These are phyloP conservation scores for Drosophila yakuba DNA, from an alignment of 1,140 invertebrate genomes.

Conservation along the genomic window DNA sequence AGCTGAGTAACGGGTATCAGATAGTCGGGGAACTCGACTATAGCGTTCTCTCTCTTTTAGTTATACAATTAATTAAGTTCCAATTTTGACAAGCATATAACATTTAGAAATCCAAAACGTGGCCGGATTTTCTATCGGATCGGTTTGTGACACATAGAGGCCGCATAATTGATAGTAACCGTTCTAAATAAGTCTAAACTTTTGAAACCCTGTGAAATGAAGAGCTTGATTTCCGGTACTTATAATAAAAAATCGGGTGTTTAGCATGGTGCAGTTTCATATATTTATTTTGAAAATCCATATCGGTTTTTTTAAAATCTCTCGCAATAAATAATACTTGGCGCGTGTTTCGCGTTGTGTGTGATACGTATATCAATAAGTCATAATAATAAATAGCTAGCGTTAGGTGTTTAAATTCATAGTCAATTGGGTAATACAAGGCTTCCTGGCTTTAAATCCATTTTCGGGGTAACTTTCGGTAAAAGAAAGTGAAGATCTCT, in stretches of 20 bases:
- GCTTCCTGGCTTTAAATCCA: constrained; percentile 10
- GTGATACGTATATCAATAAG: constrained; percentile 54
- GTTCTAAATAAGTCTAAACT: neutral
- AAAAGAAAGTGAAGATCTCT: constrained; percentile 10
- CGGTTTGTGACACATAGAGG: neutral
- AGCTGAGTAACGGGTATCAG: no score
- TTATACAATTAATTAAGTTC: no score
- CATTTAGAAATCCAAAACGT: neutral
- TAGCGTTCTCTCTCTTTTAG: no score
- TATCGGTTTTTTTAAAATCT: constrained; percentile 45
- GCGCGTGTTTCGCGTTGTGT: constrained; percentile 51
- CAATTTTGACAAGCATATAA: no score
- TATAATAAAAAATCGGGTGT: constrained; percentile 1
- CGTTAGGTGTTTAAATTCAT: constrained; percentile 63
- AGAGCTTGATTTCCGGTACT: neutral
- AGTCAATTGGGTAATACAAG: constrained; percentile 58
- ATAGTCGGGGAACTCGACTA: no score
- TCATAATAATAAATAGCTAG: constrained; percentile 71
- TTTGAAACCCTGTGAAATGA: neutral
- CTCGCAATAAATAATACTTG: constrained; percentile 78
- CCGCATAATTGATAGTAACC: neutral
- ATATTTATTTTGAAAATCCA: constrained; percentile 53
- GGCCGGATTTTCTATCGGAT: neutral
- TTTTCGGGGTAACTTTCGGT: constrained; percentile 9
- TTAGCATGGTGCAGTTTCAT: constrained; percentile 58